phyloP scores from a whole-genome alignment of 2,888 invertebrate species.

The Orchesella flavescens region DNA sequence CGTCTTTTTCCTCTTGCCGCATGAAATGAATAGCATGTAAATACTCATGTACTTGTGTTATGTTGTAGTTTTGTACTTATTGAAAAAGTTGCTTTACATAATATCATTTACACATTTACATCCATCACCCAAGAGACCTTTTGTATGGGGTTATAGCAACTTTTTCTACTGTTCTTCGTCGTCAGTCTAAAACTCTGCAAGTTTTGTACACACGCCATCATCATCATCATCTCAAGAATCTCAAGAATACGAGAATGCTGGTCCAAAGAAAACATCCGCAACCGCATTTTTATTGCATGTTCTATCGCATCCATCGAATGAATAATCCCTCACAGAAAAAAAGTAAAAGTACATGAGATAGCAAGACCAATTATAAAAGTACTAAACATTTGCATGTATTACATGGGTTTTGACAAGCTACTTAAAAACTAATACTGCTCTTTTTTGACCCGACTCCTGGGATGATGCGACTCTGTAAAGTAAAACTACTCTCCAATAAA shows the following conservation, averaged over 20 bases:
- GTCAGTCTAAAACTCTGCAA: background rate
- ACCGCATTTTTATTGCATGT: background rate
- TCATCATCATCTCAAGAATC: too few relatives aligned
- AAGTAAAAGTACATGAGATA: background rate
- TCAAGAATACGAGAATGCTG: too few relatives aligned
- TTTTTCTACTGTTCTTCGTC: constrained; percentile 9
- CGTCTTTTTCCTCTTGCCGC: background rate
- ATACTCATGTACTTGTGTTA: too few relatives aligned
- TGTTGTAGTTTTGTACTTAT: background rate
- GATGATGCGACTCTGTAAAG: too few relatives aligned
- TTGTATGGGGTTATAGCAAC: background rate
- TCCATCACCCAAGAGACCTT: too few relatives aligned
- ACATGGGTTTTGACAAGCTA: constrained; percentile 40
- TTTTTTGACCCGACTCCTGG: constrained; percentile 3
- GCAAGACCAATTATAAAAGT: constrained; percentile 35
- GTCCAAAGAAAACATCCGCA: background rate
- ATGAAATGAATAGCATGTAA: background rate
- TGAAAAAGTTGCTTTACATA: constrained; percentile 33
- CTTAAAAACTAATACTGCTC: constrained; percentile 39
- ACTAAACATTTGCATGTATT: constrained; percentile 41
- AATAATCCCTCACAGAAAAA: background rate
- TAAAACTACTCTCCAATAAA: too few relatives aligned
- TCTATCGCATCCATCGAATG: background rate
- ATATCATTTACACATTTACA: constrained; percentile 31
- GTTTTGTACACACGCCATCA: constrained; percentile 13